Conservation (phyloP, 2,888 invertebrate species). For the Troides aeacus region DNA sequence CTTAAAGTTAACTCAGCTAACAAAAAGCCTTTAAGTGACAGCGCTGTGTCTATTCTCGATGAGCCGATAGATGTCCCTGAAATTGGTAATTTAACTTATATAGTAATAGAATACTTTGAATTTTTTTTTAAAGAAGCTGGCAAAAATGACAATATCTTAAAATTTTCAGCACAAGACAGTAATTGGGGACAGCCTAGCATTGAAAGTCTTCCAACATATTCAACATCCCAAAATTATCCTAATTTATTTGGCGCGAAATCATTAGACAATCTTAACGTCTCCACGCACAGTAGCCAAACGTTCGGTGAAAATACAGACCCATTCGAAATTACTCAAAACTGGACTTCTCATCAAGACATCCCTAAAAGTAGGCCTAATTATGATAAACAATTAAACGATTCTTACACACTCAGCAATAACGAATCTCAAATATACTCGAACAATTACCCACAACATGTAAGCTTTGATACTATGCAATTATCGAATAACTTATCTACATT, state of each 20-base stretch:
- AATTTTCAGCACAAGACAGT: slow-evolving; percentile 52
- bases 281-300: slow-evolving; percentile 28
- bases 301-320: slow-evolving; percentile 49
- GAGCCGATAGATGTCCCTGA: slow-evolving; percentile 87
- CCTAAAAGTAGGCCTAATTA: slow-evolving; percentile 41
- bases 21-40: slow-evolving; percentile 44
- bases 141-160: not conserved
- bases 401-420: slow-evolving; percentile 37
- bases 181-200: slow-evolving; percentile 67
- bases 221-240: slow-evolving; percentile 43
- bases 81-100: slow-evolving; percentile 55
- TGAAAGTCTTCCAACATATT: slow-evolving; percentile 62
- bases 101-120: no score
- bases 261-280: slow-evolving; percentile 57
- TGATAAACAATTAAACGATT: slow-evolving; percentile 42
- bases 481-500: slow-evolving; percentile 52
- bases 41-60: slow-evolving; percentile 81
- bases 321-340: slow-evolving; percentile 63
- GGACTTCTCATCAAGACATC: slow-evolving; percentile 56
- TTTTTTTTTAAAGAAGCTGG: not conserved
- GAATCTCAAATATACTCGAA: slow-evolving; percentile 60
- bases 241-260: slow-evolving; percentile 68
- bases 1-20: slow-evolving; percentile 50
- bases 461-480: slow-evolving; percentile 2
- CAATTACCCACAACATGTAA: slow-evolving; percentile 34